Evolutionary conservation across 1,140 invertebrate genomes (phyloP).

Genomic region (Probaryconus sp.): DNA sequence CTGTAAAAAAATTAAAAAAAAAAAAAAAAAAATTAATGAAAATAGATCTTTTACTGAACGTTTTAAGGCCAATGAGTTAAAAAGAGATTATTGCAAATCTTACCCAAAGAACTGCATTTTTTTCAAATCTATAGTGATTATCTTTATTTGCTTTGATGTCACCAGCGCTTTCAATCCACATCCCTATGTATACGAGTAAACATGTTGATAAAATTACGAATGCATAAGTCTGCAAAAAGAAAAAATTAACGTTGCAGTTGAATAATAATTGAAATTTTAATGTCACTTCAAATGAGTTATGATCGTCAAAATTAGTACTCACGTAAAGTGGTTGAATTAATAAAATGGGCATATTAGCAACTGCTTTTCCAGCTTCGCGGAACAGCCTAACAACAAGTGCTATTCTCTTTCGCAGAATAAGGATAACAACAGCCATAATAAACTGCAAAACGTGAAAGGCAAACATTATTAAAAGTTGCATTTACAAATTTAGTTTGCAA

Average conservation of each 20-base stretch:
- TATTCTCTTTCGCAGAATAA: constrained; percentile 86
- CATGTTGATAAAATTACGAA: constrained; percentile 78
- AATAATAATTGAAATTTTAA: constrained; percentile 2
- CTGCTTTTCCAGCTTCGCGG: constrained; percentile 86
- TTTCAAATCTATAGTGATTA: constrained; percentile 79
- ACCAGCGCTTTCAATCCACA: constrained; percentile 84
- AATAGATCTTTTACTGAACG: background rate
- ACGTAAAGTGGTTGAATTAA: constrained; percentile 87
- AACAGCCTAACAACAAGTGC: constrained; percentile 85
- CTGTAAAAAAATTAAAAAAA: constrained; percentile 2
- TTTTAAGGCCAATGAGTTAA: background rate
- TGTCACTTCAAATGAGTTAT: background rate
- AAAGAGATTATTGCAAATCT: constrained; percentile 9
- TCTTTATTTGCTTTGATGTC: constrained; percentile 72
- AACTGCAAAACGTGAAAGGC: constrained; percentile 74
- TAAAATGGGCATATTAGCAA: constrained; percentile 84
- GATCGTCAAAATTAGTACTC: constrained; percentile 63
- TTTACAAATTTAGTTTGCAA: background rate
- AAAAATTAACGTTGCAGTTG: constrained; percentile 11
- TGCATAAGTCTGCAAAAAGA: constrained; percentile 83
- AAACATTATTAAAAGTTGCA: too few relatives aligned
- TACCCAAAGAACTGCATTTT: constrained; percentile 79
- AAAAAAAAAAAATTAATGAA: background rate
- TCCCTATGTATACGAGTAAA: constrained; percentile 81
- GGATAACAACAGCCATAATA: constrained; percentile 82